phyloP scores from a whole-genome alignment of 2,888 invertebrate genomes.

The Linhomoeus sp. region DNA sequence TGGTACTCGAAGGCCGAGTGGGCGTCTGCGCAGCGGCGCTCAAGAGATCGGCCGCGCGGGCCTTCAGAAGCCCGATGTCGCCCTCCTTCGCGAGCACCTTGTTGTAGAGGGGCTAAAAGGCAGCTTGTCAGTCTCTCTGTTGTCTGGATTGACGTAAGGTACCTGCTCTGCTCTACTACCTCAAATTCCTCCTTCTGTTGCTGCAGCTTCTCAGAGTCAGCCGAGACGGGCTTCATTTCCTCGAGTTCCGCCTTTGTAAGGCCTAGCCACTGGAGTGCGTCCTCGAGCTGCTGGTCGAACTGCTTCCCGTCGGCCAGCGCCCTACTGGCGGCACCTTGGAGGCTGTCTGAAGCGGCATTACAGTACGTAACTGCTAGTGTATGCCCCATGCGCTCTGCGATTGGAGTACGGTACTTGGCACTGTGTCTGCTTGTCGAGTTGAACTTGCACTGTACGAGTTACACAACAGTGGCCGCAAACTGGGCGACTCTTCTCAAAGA shows the following conservation, averaged over 20 bases:
- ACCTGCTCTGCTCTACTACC: too few relatives aligned
- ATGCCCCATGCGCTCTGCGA: too few relatives aligned
- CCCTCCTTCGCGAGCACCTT: conserved; percentile 76
- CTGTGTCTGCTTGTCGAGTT: too few relatives aligned
- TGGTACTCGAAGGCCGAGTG: too few relatives aligned
- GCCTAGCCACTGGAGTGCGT: conserved; percentile 69
- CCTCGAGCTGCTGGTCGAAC: conserved; percentile 66
- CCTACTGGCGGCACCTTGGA: conserved; percentile 68
- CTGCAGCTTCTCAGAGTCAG: conserved; percentile 56
- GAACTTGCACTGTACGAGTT: too few relatives aligned
- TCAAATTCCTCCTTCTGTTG: conserved; percentile 72
- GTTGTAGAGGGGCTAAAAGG: conserved; percentile 50
- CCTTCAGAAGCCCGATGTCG: conserved; percentile 77
- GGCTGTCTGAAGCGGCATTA: conserved; percentile 12
- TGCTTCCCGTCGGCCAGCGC: conserved; percentile 63
- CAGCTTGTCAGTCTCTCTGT: neutral
- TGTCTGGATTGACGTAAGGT: too few relatives aligned
- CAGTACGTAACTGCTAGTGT: too few relatives aligned
- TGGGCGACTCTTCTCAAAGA: too few relatives aligned
- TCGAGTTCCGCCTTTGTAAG: conserved; percentile 34
- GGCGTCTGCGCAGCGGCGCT: too few relatives aligned
- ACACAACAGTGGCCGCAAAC: too few relatives aligned
- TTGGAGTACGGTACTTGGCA: too few relatives aligned
- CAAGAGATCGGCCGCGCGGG: conserved; percentile 26
- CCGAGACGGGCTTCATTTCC: conserved; percentile 45